Conservation (phyloP, 2,888 invertebrate species). For the Phalera bucephala region DNA sequence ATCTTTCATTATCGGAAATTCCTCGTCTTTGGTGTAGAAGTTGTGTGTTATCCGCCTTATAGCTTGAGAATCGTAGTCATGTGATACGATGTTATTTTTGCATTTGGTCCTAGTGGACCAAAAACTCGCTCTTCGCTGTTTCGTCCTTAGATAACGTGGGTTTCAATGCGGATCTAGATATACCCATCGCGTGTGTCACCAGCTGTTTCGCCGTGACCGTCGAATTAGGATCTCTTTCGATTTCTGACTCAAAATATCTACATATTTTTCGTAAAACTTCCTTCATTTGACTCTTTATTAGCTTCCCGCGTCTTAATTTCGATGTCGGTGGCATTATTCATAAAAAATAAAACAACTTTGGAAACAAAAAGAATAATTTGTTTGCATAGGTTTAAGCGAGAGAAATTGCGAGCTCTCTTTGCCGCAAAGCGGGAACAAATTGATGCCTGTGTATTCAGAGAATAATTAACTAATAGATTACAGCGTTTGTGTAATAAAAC, state of each 20-base stretch:
- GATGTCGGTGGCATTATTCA: slow-evolving; percentile 33
- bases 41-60: slow-evolving; percentile 37
- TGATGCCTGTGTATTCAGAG: not conserved
- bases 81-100: slow-evolving; percentile 30
- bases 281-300: slow-evolving; percentile 40
- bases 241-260: slow-evolving; percentile 38
- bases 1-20: slow-evolving; percentile 40
- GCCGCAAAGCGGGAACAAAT: slow-evolving; percentile 7
- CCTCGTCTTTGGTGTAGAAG: slow-evolving; percentile 38
- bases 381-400: slow-evolving; percentile 16
- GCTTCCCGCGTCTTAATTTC: slow-evolving; percentile 38
- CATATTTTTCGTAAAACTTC: slow-evolving; percentile 38
- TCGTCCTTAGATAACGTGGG: slow-evolving; percentile 31
- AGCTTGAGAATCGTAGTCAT: slow-evolving; percentile 35
- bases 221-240: slow-evolving; percentile 37
- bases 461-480: slow-evolving; percentile 4
- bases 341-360: slow-evolving; percentile 9
- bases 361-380: slow-evolving; percentile 30
- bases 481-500: too few relatives aligned
- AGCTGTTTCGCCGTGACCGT: slow-evolving; percentile 39
- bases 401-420: slow-evolving; percentile 9
- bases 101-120: slow-evolving; percentile 22
- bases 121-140: slow-evolving; percentile 27
- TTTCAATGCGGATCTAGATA: slow-evolving; percentile 37
- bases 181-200: slow-evolving; percentile 40